These are phyloP conservation scores for Bicyclus anynana DNA, from an alignment of 1,140 invertebrate genomes.

Conservation along the genomic window DNA sequence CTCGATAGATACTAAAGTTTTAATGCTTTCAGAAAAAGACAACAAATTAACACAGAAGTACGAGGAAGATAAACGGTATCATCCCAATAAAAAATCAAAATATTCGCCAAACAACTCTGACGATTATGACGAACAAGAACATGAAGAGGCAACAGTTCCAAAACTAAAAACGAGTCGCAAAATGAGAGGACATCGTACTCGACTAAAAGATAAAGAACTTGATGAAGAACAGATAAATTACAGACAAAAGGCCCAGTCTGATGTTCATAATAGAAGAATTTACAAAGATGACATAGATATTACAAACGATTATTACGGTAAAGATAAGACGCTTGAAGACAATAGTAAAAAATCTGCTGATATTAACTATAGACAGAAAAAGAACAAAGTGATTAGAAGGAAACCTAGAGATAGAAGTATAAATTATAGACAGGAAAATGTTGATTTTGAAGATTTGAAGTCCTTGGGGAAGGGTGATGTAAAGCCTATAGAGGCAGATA, in stretches of 20 bases:
- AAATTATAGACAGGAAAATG: neutral
- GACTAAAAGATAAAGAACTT: conserved; percentile 14
- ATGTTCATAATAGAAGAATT: conserved; percentile 10
- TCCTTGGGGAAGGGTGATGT: neutral
- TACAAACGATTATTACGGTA: conserved; percentile 19
- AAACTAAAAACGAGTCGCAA: conserved; percentile 28
- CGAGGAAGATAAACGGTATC: neutral
- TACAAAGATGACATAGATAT: conserved; percentile 16
- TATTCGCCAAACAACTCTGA: neutral
- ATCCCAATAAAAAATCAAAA: neutral
- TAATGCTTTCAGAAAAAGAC: conserved; percentile 1
- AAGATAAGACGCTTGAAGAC: conserved; percentile 15
- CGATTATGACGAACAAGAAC: conserved; percentile 19
- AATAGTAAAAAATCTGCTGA: conserved; percentile 21
- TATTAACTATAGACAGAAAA: conserved; percentile 19
- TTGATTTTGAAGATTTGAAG: conserved; percentile 7
- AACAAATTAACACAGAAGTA: neutral
- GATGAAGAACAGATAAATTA: conserved; percentile 15
- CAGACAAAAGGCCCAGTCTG: neutral
- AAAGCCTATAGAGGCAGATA: conserved; percentile 8
- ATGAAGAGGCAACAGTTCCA: conserved; percentile 17
- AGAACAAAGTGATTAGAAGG: conserved; percentile 31
- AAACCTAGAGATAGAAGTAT: conserved; percentile 33
- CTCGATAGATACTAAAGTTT: neutral
- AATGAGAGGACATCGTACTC: conserved; percentile 25